Conservation (phyloP, 1,140 invertebrate genomes). For the Saccostrea echinata region DNA sequence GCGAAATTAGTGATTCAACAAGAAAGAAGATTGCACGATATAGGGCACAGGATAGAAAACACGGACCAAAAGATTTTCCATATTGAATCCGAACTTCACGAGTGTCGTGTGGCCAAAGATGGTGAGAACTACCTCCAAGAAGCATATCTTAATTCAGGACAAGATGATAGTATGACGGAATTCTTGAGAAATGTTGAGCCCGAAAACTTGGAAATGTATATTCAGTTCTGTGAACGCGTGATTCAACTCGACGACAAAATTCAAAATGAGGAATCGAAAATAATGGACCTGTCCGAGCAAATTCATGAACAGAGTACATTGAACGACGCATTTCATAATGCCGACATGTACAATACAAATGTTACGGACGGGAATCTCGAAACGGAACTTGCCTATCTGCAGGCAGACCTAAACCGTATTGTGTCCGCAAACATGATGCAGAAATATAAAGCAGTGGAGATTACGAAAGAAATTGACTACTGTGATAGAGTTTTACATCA, state of each 20-base stretch:
- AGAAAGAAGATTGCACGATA: conserved; percentile 89
- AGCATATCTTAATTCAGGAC: conserved; percentile 84
- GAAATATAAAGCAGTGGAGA: conserved; percentile 84
- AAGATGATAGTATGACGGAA: conserved; percentile 76
- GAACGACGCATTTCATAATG: conserved; percentile 49
- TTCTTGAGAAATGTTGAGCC: conserved; percentile 65
- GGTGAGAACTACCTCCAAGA: conserved; percentile 91
- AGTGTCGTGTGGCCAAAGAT: conserved; percentile 85
- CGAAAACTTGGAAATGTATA: conserved; percentile 78
- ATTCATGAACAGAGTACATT: conserved; percentile 57
- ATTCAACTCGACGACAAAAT: conserved; percentile 87
- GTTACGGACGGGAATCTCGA: conserved; percentile 83
- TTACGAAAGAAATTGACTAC: conserved; percentile 84
- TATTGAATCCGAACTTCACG: conserved; percentile 88
- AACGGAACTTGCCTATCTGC: conserved; percentile 79
- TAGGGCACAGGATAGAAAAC: conserved; percentile 84
- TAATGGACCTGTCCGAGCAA: conserved; percentile 62
- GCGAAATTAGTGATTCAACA: conserved; percentile 89
- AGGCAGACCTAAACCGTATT: conserved; percentile 73
- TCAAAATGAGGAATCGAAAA: conserved; percentile 83
- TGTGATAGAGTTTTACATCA: conserved; percentile 84
- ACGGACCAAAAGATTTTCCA: conserved; percentile 89
- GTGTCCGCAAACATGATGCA: conserved; percentile 80
- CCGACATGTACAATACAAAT: conserved; percentile 51
- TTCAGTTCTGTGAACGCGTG: conserved; percentile 86